Evolutionary conservation across 2,797 vertebrate genomes (phyloP), one percentile per base, ranked within the genome.

Genomic region (Eutrigla gurnardus): DNA sequence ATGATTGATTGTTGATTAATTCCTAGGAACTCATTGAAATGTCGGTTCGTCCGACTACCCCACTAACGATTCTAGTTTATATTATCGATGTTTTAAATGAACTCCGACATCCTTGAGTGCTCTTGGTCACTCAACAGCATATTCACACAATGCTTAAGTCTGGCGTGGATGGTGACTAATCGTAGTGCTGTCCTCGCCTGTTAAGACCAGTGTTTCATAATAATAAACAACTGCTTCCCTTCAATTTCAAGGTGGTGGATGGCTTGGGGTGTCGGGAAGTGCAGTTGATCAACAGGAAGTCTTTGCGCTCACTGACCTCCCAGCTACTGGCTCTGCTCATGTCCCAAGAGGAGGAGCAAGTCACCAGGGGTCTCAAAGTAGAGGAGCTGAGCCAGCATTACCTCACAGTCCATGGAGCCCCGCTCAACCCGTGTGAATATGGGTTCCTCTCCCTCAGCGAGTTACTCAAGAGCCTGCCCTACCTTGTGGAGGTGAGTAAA

Each of bases 391-490:
- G 93, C 57, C 94, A 86, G 17, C 93, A 78, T 40, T 99, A 99
- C 73, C 93, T 94, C 88, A 36, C 54, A 1, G 78, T 89, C 37
- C 94, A 97, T 0, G 92, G 89, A 7, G 65, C 86, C 49, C 79
- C 84, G 0, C 97, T 99, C 52, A 98, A 98, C 91, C 98, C 98
- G 7, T 98, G 97, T 88, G 98, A 99, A 95, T 99, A 99, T 72
- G 98, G 98, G 65, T 99, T 98, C 88, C 95, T 99, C 84, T 98
- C 97, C 25, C 93, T 99, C 82, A 94, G 94, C 6, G 98, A 99
- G 78, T 93, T 99, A 55, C 93, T 99, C 25, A 98, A 97, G 93
- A 99, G 97, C 74, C 93, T 99, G 86, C 98, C 97, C 18, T 98
- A 97, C 88, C 93, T 99, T 14, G 96, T 99, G 65, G 97, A 99